Percentiles rank a stretch among this genome's conserved stretches.
phyloP scores from a whole-genome alignment of 2,888 invertebrate species.

The Pseudoips prasinana region DNA sequence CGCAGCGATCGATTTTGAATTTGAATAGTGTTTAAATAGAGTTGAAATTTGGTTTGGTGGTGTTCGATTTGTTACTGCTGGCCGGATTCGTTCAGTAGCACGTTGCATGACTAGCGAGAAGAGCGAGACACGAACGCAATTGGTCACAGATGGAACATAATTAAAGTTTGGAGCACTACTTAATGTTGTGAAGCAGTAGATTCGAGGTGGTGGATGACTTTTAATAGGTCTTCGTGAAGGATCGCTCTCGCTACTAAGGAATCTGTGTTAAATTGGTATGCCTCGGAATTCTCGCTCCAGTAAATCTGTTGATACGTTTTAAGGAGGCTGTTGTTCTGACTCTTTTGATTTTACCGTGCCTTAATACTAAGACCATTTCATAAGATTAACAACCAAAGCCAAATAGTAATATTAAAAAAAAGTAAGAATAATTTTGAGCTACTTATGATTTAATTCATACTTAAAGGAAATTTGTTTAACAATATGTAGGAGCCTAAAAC shows the following conservation, averaged over 20 bases:
- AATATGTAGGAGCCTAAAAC: too few species aligned
- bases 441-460: too few species aligned
- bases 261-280: conserved; percentile 66
- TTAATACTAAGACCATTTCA: conserved; percentile 4
- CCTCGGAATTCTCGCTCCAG: conserved; percentile 34
- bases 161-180: conserved; percentile 80
- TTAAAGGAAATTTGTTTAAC: too few species aligned
- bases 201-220: conserved; percentile 77
- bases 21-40: conserved; percentile 45
- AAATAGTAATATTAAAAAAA: too few species aligned
- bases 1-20: conserved; percentile 47
- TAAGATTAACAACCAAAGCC: too few species aligned
- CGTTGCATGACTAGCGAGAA: conserved; percentile 79
- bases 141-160: conserved; percentile 81
- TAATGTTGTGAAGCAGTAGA: conserved; percentile 77
- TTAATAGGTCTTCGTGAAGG: conserved; percentile 77
- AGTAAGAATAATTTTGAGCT: too few species aligned
- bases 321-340: conserved; percentile 22
- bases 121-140: conserved; percentile 79
- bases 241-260: conserved; percentile 57
- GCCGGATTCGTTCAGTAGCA: conserved; percentile 67
- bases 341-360: conserved; percentile 1
- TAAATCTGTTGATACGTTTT: conserved; percentile 27
- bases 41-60: conserved; percentile 36
- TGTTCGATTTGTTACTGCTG: conserved; percentile 29